Conservation (phyloP, 2,888 invertebrate genomes). For the Orthonevra nobilis region DNA sequence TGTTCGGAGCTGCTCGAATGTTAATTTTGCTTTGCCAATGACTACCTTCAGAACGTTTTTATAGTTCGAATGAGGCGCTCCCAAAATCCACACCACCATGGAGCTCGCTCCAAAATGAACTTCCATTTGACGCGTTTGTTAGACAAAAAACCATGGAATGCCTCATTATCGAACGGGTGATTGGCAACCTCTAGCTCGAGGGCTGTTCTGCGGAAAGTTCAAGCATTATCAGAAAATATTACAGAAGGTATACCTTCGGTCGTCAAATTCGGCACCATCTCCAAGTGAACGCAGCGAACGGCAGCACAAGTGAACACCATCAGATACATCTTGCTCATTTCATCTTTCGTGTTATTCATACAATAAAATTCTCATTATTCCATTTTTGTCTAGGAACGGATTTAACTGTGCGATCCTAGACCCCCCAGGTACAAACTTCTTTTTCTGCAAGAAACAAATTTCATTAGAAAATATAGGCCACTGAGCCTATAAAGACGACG, state of each 20-base stretch:
- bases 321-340: constrained; percentile 5
- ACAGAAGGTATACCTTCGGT: not conserved
- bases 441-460: too few relatives aligned
- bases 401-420: too few relatives aligned
- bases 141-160: constrained; percentile 8
- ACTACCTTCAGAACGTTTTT: constrained; percentile 43
- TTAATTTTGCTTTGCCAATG: constrained; percentile 32
- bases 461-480: too few relatives aligned
- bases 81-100: constrained; percentile 51
- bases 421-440: too few relatives aligned
- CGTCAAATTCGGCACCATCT: constrained; percentile 4
- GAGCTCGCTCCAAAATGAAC: constrained; percentile 39
- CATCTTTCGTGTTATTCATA: not conserved
- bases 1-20: constrained; percentile 20
- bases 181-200: not conserved
- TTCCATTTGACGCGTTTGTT: constrained; percentile 17
- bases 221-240: constrained; percentile 12
- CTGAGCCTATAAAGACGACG: too few relatives aligned
- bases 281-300: constrained; percentile 13
- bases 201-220: constrained; percentile 17
- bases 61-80: constrained; percentile 36
- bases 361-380: too few relatives aligned
- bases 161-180: not conserved
- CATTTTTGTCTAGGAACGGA: too few relatives aligned
- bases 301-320: constrained; percentile 17